Evolutionary conservation across 2,797 vertebrate species (phyloP).

Genomic region (Nasua narica): DNA sequence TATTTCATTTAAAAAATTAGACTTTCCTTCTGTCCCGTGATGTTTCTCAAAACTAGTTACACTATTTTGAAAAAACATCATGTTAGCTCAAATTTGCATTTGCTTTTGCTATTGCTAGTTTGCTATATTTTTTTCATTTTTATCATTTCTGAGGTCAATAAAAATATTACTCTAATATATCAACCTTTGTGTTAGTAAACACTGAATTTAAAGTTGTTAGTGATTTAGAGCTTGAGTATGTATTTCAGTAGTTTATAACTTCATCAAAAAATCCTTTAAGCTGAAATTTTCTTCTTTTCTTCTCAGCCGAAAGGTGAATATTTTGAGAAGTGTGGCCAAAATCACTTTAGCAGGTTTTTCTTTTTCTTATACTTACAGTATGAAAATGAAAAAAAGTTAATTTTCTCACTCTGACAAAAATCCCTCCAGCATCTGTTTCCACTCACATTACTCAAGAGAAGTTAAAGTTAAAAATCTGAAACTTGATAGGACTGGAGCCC

Average conservation of each 20-base stretch:
- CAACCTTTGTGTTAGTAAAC: not conserved
- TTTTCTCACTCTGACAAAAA: conserved; percentile 42
- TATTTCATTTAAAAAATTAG: not conserved
- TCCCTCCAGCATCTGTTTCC: not conserved
- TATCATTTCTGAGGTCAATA: not conserved
- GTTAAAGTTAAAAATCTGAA: not conserved
- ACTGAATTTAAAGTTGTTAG: not conserved
- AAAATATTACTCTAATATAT: not conserved
- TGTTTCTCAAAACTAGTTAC: not conserved
- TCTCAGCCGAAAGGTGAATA: not conserved
- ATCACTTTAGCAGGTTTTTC: not conserved
- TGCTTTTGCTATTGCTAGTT: not conserved
- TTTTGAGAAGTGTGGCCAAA: not conserved
- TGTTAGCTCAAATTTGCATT: not conserved
- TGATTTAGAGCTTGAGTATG: not conserved
- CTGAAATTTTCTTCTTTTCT: not conserved
- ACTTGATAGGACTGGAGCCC: not conserved
- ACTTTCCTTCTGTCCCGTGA: not conserved
- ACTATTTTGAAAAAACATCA: not conserved
- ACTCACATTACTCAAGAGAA: not conserved
- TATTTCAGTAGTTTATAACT: not conserved
- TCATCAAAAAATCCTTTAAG: not conserved
- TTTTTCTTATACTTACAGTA: not conserved
- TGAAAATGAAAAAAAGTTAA: conserved; percentile 5
- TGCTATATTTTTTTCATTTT: not conserved